phyloP scores from a whole-genome alignment of 2,888 invertebrate genomes.

The Anagyrus pseudococci region DNA sequence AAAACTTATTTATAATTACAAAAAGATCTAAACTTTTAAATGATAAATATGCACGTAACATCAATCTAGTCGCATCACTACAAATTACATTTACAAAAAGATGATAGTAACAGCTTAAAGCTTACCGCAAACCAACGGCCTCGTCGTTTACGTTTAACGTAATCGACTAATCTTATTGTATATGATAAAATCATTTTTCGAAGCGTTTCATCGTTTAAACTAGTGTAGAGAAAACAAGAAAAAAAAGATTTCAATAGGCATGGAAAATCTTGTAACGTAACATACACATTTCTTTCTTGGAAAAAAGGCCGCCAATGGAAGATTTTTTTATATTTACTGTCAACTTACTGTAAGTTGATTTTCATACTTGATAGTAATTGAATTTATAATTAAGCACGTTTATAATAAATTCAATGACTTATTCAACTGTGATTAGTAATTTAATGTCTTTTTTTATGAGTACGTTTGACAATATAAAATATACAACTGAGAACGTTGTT shows the following conservation, averaged over 20 bases:
- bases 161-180: constrained; percentile 4
- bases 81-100: constrained; percentile 17
- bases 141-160: constrained; percentile 8
- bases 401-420: too few species aligned
- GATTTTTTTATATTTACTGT: constrained; percentile 10
- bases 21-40: constrained; percentile 15
- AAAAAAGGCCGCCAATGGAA: constrained; percentile 17
- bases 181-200: neutral
- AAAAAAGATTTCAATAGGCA: constrained; percentile 2
- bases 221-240: constrained; percentile 7
- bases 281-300: constrained; percentile 1
- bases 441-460: too few species aligned
- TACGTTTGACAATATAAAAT: too few species aligned
- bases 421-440: too few species aligned
- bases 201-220: neutral
- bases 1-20: constrained; percentile 17
- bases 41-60: constrained; percentile 16
- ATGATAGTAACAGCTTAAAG: constrained; percentile 23
- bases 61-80: constrained; percentile 24
- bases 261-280: constrained; percentile 11
- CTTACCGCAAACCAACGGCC: constrained; percentile 5
- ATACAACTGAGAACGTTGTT: too few species aligned
- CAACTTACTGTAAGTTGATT: constrained; percentile 15
- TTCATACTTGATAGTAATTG: constrained; percentile 11
- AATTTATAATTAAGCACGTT: too few species aligned